Percentiles rank a stretch among this genome's conserved stretches.
phyloP scores from a whole-genome alignment of 2,888 invertebrate species.

The Spilarctia lutea region DNA sequence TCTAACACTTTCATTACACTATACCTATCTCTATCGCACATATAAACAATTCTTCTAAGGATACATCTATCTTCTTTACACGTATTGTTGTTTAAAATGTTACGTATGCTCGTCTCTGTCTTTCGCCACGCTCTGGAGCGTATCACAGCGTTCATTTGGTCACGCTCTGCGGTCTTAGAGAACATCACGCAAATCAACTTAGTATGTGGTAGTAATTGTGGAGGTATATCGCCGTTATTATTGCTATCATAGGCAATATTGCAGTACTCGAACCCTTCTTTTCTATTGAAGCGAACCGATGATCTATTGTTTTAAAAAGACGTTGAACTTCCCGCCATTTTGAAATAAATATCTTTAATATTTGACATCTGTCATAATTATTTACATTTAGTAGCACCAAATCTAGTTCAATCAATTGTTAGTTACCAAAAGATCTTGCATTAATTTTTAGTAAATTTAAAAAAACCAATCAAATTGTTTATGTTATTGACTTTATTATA shows the following conservation, averaged over 20 bases:
- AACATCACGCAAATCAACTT: constrained; percentile 33
- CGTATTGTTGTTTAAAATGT: background rate
- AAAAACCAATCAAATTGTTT: background rate
- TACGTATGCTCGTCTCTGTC: constrained; percentile 28
- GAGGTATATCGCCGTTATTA: background rate
- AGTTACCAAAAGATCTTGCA: background rate
- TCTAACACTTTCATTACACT: constrained; percentile 13
- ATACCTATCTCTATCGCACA: constrained; percentile 8
- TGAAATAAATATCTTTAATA: background rate
- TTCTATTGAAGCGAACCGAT: background rate
- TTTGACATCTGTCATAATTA: background rate
- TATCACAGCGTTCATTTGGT: constrained; percentile 43
- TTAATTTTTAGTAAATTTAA: too few relatives aligned
- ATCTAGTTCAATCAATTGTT: too few relatives aligned
- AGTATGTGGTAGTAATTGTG: constrained; percentile 16
- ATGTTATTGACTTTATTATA: background rate
- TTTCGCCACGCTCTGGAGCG: constrained; percentile 34
- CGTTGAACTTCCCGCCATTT: background rate
- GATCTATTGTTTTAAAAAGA: background rate
- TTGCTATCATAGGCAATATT: background rate
- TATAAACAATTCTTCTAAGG: background rate
- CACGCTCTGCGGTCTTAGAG: constrained; percentile 33
- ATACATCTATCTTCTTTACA: constrained; percentile 1
- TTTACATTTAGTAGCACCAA: background rate
- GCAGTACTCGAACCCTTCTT: background rate